Conservation (phyloP, 1,140 invertebrate genomes). For the Polypedilum pembai region DNA sequence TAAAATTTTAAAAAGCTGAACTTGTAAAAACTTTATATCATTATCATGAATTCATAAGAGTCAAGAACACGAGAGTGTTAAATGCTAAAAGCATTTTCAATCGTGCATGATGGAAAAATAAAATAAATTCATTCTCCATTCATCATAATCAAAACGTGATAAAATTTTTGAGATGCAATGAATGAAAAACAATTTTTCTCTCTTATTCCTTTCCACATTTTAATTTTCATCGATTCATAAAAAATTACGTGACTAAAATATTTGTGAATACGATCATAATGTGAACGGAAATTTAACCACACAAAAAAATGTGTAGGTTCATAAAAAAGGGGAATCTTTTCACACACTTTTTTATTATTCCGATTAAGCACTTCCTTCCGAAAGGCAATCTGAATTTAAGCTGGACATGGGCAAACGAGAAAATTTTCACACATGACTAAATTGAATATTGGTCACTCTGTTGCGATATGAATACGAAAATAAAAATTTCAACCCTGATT, state of each 20-base stretch:
- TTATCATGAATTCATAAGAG: not conserved
- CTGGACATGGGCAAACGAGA: not conserved
- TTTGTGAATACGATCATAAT: not conserved
- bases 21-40: not conserved
- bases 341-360: not conserved
- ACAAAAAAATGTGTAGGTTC: not conserved
- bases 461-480: slow-evolving; percentile 3
- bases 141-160: slow-evolving; percentile 6
- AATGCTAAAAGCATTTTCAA: not conserved
- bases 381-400: not conserved
- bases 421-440: not conserved
- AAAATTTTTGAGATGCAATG: slow-evolving; percentile 5
- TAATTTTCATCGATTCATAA: slow-evolving; percentile 13
- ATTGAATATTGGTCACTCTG: not conserved
- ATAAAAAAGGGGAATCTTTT: not conserved
- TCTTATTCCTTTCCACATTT: not conserved
- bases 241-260: not conserved
- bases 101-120: not conserved
- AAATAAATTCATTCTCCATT: not conserved
- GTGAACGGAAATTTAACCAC: not conserved
- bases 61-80: not conserved
- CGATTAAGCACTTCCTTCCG: not conserved
- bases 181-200: not conserved
- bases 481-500: too few species aligned
- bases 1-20: not conserved